Conservation (phyloP, 2,888 invertebrate genomes). For the Polydrusus cervinus region DNA sequence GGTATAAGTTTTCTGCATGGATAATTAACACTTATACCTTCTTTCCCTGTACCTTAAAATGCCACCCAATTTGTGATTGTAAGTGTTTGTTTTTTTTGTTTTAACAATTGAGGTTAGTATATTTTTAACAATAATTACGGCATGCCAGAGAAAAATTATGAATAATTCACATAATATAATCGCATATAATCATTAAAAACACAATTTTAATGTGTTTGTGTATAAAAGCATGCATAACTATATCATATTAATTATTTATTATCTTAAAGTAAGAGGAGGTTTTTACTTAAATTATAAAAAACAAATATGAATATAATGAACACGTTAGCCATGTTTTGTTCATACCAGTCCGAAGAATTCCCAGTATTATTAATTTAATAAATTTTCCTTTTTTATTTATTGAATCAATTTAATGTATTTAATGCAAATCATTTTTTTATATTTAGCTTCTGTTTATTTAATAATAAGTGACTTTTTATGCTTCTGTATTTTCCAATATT, state of each 20-base stretch:
- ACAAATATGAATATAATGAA: slow-evolving; percentile 46
- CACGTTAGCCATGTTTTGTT: slow-evolving; percentile 41
- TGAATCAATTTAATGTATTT: slow-evolving; percentile 29
- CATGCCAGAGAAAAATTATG: slow-evolving; percentile 32
- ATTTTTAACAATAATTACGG: slow-evolving; percentile 2
- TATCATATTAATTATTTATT: slow-evolving; percentile 34
- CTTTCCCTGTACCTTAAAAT: too few relatives aligned
- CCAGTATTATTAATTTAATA: slow-evolving; percentile 50
- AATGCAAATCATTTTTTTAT: slow-evolving; percentile 42
- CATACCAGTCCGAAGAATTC: slow-evolving; percentile 44
- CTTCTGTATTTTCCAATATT: slow-evolving; percentile 40
- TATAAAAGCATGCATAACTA: slow-evolving; percentile 32
- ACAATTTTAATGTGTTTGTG: slow-evolving; percentile 39
- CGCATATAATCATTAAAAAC: slow-evolving; percentile 46
- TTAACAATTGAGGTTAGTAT: neutral
- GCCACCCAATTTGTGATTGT: too few relatives aligned
- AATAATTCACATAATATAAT: slow-evolving; percentile 49
- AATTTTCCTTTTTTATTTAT: slow-evolving; percentile 47
- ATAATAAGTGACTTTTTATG: slow-evolving; percentile 48
- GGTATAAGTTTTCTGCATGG: too few relatives aligned
- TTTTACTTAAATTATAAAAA: slow-evolving; percentile 44
- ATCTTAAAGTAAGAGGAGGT: slow-evolving; percentile 51
- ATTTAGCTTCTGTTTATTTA: slow-evolving; percentile 34
- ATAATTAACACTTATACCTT: too few relatives aligned
- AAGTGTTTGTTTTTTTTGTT: too few relatives aligned